Percentiles rank a stretch among this genome's conserved stretches.
Conservation (phyloP, 2,113 vertebrate species). For the Toxostoma redivivum region DNA sequence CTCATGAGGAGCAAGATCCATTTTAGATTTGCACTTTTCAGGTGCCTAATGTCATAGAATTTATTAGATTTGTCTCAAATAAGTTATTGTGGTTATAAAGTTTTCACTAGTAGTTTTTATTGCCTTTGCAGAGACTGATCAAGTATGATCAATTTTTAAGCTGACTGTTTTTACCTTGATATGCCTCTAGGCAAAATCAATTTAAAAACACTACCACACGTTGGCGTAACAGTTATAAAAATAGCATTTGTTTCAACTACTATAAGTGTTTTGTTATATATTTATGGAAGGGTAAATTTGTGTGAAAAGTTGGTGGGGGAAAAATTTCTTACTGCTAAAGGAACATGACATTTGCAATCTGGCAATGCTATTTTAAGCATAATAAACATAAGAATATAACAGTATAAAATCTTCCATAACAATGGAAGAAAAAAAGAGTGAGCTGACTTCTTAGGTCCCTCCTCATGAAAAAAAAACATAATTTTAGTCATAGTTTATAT, state of each 20-base stretch:
- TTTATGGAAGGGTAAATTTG: conserved; percentile 29
- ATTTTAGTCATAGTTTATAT: background rate
- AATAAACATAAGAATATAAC: background rate
- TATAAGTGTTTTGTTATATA: conserved; percentile 46
- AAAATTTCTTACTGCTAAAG: background rate
- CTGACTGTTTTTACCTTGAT: conserved; percentile 18
- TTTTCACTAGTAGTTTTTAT: background rate
- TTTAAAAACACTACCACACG: background rate
- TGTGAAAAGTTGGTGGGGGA: background rate
- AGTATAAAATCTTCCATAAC: background rate
- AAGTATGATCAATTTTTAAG: background rate
- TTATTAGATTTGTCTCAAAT: background rate
- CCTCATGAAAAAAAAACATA: background rate
- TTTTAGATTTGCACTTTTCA: background rate
- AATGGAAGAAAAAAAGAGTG: background rate
- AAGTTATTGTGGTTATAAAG: background rate
- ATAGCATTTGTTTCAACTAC: conserved; percentile 51
- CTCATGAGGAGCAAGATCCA: background rate
- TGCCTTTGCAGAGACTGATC: background rate
- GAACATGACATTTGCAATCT: conserved; percentile 42
- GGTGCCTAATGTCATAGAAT: background rate
- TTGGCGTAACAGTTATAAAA: conserved; percentile 29
- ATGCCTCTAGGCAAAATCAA: background rate
- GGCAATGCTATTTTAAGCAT: conserved; percentile 33
- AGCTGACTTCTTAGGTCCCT: background rate